Evolutionary conservation across 2,797 vertebrate genomes (phyloP).

Genomic region (Amblyraja radiata): DNA sequence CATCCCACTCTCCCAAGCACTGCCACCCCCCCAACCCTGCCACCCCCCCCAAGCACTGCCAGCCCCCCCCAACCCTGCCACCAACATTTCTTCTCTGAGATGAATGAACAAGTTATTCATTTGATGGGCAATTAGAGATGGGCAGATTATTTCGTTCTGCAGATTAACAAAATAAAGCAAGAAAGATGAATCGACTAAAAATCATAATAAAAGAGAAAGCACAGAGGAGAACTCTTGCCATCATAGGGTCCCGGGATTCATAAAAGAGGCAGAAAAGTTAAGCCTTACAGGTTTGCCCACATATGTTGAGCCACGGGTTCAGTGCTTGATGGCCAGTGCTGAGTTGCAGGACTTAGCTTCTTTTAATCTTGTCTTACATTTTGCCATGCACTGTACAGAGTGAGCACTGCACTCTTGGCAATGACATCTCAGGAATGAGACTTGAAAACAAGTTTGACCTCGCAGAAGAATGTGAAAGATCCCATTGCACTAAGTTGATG

Average conservation of each 20-base stretch:
- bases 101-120: no score
- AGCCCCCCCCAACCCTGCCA: neutral
- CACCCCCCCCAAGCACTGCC: no score
- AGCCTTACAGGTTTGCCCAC: neutral
- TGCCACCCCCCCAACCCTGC: neutral
- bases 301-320: neutral
- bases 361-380: neutral
- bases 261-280: neutral
- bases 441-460: no score
- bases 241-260: no score
- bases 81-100: neutral
- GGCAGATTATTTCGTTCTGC: no score
- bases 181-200: neutral
- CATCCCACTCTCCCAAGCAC: neutral
- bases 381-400: neutral
- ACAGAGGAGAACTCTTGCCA: neutral
- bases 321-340: neutral
- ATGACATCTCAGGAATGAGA: no score
- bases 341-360: neutral
- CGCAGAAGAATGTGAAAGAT: no score
- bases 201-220: neutral
- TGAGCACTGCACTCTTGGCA: neutral
- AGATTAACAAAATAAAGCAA: neutral
- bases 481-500: no score
- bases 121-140: no score